These are phyloP conservation scores for Sylvilagus floridanus DNA, from an alignment of 2,797 vertebrate genomes.

Conservation along the genomic window DNA sequence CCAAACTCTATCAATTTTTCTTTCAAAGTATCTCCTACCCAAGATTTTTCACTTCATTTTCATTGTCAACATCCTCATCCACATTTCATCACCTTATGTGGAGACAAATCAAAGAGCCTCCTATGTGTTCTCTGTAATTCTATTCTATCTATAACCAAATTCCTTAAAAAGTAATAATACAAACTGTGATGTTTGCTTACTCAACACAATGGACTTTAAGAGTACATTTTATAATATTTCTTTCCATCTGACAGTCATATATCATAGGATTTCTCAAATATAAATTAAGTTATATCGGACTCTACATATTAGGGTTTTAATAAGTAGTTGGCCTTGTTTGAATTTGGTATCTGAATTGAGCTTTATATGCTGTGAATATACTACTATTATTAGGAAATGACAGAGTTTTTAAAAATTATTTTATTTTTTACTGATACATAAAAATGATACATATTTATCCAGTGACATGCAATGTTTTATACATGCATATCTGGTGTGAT, in stretches of 20 bases:
- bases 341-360: background rate
- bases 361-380: background rate
- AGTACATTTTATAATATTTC: background rate
- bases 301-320: background rate
- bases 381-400: background rate
- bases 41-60: slow-evolving; percentile 50
- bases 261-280: background rate
- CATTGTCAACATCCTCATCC: background rate
- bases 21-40: background rate
- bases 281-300: background rate
- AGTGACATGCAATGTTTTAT: no score
- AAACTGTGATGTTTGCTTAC: background rate
- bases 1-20: background rate
- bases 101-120: background rate
- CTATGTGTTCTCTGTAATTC: background rate
- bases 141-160: background rate
- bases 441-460: no score
- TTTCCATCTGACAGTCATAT: background rate
- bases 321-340: background rate
- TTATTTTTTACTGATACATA: no score
- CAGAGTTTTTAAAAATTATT: no score
- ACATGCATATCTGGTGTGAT: no score
- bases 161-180: background rate
- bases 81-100: background rate
- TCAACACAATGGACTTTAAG: background rate